phyloP scores from a whole-genome alignment of 2,888 invertebrate species.

The Harpalus rubripes region DNA sequence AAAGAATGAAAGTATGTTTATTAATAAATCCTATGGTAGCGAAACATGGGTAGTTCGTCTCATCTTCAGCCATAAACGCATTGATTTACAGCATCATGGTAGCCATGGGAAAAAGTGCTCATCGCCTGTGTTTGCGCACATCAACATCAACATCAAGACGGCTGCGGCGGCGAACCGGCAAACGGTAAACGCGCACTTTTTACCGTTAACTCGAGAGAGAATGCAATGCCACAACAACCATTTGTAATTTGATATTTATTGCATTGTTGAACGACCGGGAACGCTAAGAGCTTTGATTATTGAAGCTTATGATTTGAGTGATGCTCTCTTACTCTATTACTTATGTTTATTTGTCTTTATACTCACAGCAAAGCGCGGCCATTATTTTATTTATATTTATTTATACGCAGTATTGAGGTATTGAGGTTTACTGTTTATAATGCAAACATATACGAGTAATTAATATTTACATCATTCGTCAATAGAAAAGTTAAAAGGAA shows the following conservation, averaged over 20 bases:
- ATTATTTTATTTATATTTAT: no score
- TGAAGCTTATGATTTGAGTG: constrained; percentile 51
- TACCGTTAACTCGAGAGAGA: constrained; percentile 56
- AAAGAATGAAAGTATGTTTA: constrained; percentile 32
- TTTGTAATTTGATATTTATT: constrained; percentile 65
- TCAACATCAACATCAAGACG: not conserved
- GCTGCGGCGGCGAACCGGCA: constrained; percentile 50
- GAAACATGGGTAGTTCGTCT: constrained; percentile 25
- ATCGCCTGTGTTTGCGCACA: constrained; percentile 33
- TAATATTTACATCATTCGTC: not conserved
- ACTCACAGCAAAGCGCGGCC: no score
- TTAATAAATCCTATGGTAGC: constrained; percentile 49
- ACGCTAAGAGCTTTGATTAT: constrained; percentile 50
- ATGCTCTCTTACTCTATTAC: not conserved
- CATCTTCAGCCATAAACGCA: constrained; percentile 57
- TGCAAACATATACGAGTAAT: not conserved
- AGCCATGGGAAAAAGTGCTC: constrained; percentile 62
- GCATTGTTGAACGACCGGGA: constrained; percentile 49
- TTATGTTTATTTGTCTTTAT: not conserved
- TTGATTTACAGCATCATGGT: constrained; percentile 60
- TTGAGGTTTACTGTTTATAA: constrained; percentile 5
- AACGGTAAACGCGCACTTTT: constrained; percentile 53
- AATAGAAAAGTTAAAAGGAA: no score
- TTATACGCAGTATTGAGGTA: not conserved
- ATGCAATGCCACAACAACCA: constrained; percentile 55